phyloP scores from a whole-genome alignment of 2,888 invertebrate genomes.

The Leptinotarsa haldemani region DNA sequence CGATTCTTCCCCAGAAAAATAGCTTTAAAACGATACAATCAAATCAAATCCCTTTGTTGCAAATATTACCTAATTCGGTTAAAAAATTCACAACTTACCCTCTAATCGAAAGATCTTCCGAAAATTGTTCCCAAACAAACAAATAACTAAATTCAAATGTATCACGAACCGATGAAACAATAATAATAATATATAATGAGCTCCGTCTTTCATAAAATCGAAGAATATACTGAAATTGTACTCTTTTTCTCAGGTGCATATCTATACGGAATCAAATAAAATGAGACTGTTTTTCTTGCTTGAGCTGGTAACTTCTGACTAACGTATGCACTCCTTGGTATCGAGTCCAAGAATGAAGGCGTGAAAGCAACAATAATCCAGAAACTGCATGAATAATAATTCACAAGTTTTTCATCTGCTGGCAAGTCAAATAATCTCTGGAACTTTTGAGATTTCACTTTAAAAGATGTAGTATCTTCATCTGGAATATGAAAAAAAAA shows the following conservation, averaged over 20 bases:
- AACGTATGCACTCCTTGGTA: conserved; percentile 85
- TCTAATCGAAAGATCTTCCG: too few species aligned
- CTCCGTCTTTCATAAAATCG: too few species aligned
- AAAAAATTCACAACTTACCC: too few species aligned
- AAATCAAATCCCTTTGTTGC: too few species aligned
- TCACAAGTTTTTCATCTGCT: conserved; percentile 94
- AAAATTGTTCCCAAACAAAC: too few species aligned
- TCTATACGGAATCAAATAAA: conserved; percentile 87
- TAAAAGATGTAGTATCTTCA: conserved; percentile 84
- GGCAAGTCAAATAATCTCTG: conserved; percentile 91
- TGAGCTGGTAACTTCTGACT: conserved; percentile 89
- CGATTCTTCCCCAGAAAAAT: too few species aligned
- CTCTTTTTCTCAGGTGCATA: conserved; percentile 86
- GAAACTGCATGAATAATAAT: conserved; percentile 93
- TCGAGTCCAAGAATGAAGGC: conserved; percentile 93
- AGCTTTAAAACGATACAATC: too few species aligned
- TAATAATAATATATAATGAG: too few species aligned
- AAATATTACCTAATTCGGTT: too few species aligned
- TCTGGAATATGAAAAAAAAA: conserved; percentile 68
- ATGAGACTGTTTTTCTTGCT: conserved; percentile 81
- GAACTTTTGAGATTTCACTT: conserved; percentile 84
- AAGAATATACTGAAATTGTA: conserved; percentile 94
- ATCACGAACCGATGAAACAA: too few species aligned
- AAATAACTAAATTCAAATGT: too few species aligned
- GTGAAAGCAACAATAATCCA: conserved; percentile 97